These are phyloP conservation scores for Butorides virescens DNA, from an alignment of 2,113 vertebrate genomes.

Conservation along the genomic window DNA sequence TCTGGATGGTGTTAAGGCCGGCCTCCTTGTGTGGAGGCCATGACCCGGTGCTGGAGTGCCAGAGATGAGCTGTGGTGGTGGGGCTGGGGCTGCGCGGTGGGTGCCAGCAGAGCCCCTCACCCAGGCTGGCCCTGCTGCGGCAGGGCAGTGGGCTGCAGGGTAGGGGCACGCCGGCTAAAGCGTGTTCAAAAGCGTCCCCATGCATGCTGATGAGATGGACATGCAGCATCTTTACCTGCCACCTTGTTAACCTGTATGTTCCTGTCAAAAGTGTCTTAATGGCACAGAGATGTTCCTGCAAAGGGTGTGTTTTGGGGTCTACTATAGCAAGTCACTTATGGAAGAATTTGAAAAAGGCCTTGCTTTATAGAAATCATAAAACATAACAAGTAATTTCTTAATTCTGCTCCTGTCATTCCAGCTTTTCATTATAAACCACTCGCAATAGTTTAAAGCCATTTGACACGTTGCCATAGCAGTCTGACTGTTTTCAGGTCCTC, in stretches of 20 bases:
- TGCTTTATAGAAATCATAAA: not conserved
- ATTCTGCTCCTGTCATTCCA: not conserved
- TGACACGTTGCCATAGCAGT: not conserved
- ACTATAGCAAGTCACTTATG: rapidly evolving
- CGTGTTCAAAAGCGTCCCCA: rapidly evolving
- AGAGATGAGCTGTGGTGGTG: not conserved
- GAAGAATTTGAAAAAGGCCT: not conserved
- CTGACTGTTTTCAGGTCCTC: rapidly evolving
- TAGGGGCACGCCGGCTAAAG: rapidly evolving
- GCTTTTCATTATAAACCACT: not conserved
- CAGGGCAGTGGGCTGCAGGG: not conserved
- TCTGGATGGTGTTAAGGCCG: too few species aligned
- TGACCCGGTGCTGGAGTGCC: rapidly evolving
- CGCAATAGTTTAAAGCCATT: not conserved
- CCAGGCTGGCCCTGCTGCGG: rapidly evolving
- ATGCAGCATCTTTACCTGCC: rapidly evolving
- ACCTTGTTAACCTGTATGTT: rapidly evolving
- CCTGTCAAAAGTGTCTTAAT: not conserved
- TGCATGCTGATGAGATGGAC: rapidly evolving
- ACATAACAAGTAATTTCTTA: not conserved
- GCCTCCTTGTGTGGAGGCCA: too few species aligned
- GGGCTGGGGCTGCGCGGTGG: too few species aligned
- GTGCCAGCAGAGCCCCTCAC: not conserved
- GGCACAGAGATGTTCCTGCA: rapidly evolving
- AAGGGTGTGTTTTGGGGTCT: rapidly evolving